phyloP scores from a whole-genome alignment of 92 coral and sea anemone species.

The Zoanthus gigantus region DNA sequence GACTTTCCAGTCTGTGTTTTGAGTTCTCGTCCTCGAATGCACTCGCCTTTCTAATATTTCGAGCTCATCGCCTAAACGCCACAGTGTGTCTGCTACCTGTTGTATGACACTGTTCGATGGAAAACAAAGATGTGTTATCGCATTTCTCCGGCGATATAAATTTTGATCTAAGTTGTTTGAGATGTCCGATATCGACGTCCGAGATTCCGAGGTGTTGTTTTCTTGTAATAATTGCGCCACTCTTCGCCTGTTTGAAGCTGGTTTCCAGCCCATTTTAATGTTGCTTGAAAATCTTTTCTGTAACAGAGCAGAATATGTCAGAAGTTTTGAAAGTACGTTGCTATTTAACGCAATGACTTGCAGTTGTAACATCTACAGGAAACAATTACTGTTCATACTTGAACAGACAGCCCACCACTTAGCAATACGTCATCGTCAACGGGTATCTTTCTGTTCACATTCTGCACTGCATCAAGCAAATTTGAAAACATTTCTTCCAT shows the following conservation, averaged over 20 bases:
- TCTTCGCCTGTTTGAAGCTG: constrained; percentile 12
- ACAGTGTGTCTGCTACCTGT: constrained; percentile 60
- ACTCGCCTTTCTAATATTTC: constrained; percentile 46
- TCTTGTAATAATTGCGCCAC: constrained; percentile 10
- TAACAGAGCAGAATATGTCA: background rate
- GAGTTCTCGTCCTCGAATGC: background rate
- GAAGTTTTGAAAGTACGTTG: background rate
- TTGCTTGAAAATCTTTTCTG: background rate
- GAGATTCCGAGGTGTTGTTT: background rate
- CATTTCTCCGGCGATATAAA: constrained; percentile 33
- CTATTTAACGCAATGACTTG: background rate
- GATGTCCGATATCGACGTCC: background rate
- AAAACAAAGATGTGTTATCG: constrained; percentile 36
- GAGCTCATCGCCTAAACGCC: constrained; percentile 52
- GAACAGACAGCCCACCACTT: background rate
- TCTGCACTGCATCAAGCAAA: background rate
- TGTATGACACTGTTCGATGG: constrained; percentile 17
- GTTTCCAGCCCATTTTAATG: constrained; percentile 37
- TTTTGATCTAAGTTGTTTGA: constrained; percentile 8
- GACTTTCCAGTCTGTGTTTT: background rate
- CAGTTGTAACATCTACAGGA: background rate
- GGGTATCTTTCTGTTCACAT: background rate
- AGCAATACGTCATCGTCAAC: constrained; percentile 18
- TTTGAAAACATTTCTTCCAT: background rate
- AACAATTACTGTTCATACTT: background rate